These are phyloP conservation scores for Synodontis membranacea DNA, from an alignment of 2,113 vertebrate species.

Conservation along the genomic window DNA sequence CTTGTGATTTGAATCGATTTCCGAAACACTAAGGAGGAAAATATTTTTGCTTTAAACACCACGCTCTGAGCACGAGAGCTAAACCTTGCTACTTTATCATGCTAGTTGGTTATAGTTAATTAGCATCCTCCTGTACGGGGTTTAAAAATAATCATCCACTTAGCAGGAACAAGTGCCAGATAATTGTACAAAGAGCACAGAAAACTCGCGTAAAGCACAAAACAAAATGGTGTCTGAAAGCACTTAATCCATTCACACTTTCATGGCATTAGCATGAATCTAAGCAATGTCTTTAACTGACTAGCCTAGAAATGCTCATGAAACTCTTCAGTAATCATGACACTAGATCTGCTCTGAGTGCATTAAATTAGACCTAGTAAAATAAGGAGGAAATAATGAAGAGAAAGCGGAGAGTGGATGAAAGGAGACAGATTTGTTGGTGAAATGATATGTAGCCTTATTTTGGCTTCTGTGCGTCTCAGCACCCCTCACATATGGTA, in stretches of 20 bases:
- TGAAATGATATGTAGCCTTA: constrained; percentile 39
- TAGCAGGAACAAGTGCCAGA: not conserved
- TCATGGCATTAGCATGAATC: not conserved
- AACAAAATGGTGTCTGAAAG: not conserved
- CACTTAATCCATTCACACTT: not conserved
- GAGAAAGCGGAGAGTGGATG: not conserved
- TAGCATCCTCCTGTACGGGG: not conserved
- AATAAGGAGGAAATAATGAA: constrained; percentile 21
- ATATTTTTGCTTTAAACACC: not conserved
- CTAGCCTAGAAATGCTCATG: not conserved
- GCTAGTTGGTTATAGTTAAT: not conserved
- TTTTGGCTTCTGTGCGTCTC: constrained; percentile 36
- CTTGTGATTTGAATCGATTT: not conserved
- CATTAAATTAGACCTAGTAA: constrained; percentile 8
- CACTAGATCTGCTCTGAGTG: not conserved
- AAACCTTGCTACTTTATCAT: not conserved
- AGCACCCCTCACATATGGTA: constrained; percentile 39
- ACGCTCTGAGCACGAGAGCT: not conserved
- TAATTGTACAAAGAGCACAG: not conserved
- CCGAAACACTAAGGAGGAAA: not conserved
- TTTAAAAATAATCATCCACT: not conserved
- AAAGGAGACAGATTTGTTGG: constrained; percentile 19
- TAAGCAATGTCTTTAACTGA: not conserved
- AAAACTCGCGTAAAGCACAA: not conserved
- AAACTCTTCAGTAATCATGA: constrained; percentile 7